Evolutionary conservation across 1,140 invertebrate genomes (phyloP), one percentile per base, ranked within the genome.

Genomic region (Zaprionus tsacasi): DNA sequence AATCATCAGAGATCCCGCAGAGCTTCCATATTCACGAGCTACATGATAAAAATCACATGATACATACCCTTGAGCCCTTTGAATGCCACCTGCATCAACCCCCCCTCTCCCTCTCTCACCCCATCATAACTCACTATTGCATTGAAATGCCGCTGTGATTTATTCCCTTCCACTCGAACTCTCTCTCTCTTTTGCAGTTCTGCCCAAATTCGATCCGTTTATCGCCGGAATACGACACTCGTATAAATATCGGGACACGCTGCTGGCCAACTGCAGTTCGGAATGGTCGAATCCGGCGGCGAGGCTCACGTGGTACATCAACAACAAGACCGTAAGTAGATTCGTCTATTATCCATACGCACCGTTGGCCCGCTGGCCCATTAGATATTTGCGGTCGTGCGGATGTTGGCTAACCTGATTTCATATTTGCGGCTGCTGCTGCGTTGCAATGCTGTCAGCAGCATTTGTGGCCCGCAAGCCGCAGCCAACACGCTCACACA

Each of bases 241-340:
- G 6, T 93, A 94, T 64, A 83, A 79, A 72, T 93, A 93, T 77
- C 93, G 93, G 36, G 93, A 94, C 60, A 87, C 76, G 35, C 72
- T 94, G 15, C 55, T 83, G 65, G 93, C 91, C 40, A 94, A 94
- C 71, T 94, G 93, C 82, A 93, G 93, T 43, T 93, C 93, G 1
- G 91, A 92, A 48, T 89, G 85, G 80, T 93, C 93, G 12, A 93
- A 92, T 92, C 94, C 94, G 5, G 91, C 92, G 21, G 92, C 94
- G 38, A 92, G 92, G 15, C 81, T 94, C 7, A 91, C 92, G 21
- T 94, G 94, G 94, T 93, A 93, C 64, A 93, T 94, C 65, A 94
- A 94, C 85, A 83, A 92, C 63, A 89, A 91, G 79, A 91, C 88
- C 69, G 91, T 92, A 82, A 79, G 88, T 85, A 56, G 10, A 64